Evolutionary conservation across 92 coral and sea anemone species (phyloP), one percentile per base, ranked within the genome.

Genomic region (Palythoa grandis): DNA sequence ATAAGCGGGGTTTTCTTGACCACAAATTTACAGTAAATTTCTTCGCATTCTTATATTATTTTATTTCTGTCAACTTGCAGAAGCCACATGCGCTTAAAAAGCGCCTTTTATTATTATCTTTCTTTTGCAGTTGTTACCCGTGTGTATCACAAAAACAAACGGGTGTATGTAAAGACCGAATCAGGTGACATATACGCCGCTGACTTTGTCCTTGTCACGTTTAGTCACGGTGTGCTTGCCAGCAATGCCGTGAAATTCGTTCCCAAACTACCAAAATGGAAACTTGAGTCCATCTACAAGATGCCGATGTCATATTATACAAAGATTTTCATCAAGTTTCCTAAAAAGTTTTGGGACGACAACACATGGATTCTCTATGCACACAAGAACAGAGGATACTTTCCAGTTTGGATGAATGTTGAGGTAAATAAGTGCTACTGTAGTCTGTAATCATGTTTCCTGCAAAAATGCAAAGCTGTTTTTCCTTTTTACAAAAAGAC

Each of bases 141-240:
- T 16, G 85, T 91, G 35, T 17, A 40, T 6, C 72, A 87, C 29
- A n/a, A 54, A 56, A 56, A 56, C 2, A 17, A 74, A 22, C 85
- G 71, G 19, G 79, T 92, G 48, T 68, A 13, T 8, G 98, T 93
- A 35, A 89, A 70, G 0, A 89, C 98, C 37, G 53, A 23, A 16
- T 73, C 85, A 35, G 98, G 95, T 0, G 91, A 89, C 15, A 66
- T 66, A 11, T 93, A 65, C 84, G 68, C 38, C 11, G 98, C 92
- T 4, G 88, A 90, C 14, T 91, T 87, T 72, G 93, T 60, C 3
- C 84, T 93, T 2, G 90, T 91, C 74, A 93, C 98, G 6, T 95
- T 95, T 72, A 95, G 96, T 74, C 90, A 90, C 11, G 96, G 95
- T 0, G 98, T 95, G 1, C 89, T 95, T 6, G 91, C 90, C 11